Evolutionary conservation across 92 coral and sea anemone genomes (phyloP), one percentile per base, ranked within the genome.

Genomic region (Epizoanthus fatuus): DNA sequence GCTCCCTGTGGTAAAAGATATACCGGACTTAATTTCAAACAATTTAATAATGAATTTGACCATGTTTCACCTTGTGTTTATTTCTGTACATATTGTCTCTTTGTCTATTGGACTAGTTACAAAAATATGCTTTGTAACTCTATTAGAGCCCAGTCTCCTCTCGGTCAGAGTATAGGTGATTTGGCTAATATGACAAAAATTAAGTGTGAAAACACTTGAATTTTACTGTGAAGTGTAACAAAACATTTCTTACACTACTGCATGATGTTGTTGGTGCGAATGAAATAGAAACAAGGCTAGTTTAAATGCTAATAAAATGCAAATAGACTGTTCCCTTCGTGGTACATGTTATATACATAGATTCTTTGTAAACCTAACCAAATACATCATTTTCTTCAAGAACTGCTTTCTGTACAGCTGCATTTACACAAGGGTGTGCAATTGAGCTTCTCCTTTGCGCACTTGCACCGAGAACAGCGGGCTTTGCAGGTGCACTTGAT

Each of bases 351-450:
- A 66, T 66, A 35, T 44, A 16, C 12, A 25, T 65, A 35, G 35
- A 29, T 29, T 29, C 35, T 29, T 29, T 66, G 3, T 44, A 66
- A 16, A 39, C 8, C 68, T 19, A 11, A 13, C 11, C 8, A 19
- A 22, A 8, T 63, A 10, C 71, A 12, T 35, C 19, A 12, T 3
- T 29, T 20, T 35, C 13, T 20, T 35, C 4, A 66, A 40, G 71
- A 66, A 3, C 17, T 66, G 71, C 42, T 66, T 1, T 66, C 71
- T 8, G 5, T 7, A 35, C 86, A 84, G 54, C 49, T 69, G 75
- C 93, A 84, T 53, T 79, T 70, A 69, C 89, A 84, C 39, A 84
- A 84, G 35, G 93, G 78, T 42, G 86, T 77, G 79, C 93, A 85
- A 53, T 78, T 57, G 57, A 84, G 57, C 71, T 55, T 79, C 68